Conservation (phyloP, 92 coral and sea anemone species). For the Plumapathes pennacea region DNA sequence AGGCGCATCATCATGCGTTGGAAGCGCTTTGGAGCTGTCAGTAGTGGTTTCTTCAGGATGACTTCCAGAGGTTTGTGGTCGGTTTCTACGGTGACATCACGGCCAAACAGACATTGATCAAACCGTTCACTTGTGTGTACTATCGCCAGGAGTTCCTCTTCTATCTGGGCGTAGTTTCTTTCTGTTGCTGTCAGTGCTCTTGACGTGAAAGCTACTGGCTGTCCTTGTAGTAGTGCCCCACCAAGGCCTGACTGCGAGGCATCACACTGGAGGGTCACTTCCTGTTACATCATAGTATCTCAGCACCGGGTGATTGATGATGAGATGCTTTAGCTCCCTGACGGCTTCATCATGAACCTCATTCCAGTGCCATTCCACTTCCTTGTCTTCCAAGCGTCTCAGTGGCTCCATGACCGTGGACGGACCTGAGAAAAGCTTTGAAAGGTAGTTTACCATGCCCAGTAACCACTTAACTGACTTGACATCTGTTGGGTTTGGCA, state of each 20-base stretch:
- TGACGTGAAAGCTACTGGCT: constrained; percentile 56
- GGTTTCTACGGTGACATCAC: constrained; percentile 47
- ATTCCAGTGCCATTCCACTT: no score
- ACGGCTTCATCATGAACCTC: background rate
- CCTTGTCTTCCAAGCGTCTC: constrained; percentile 1
- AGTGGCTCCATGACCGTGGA: constrained; percentile 15
- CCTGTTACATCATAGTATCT: background rate
- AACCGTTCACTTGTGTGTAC: constrained; percentile 53
- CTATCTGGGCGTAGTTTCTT: constrained; percentile 48
- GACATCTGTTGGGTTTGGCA: constrained; percentile 23
- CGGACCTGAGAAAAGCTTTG: constrained; percentile 3
- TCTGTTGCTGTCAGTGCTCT: constrained; percentile 65
- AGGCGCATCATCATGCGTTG: constrained; percentile 68
- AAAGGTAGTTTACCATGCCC: constrained; percentile 18
- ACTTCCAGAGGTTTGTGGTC: constrained; percentile 68
- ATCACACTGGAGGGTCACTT: constrained; percentile 48
- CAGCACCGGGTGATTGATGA: background rate
- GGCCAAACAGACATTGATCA: constrained; percentile 55
- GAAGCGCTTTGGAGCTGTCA: constrained; percentile 59
- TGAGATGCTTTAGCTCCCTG: background rate
- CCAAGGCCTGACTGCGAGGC: constrained; percentile 62
- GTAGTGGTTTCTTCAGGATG: constrained; percentile 57
- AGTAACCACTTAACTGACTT: constrained; percentile 26
- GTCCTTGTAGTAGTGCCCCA: constrained; percentile 53
- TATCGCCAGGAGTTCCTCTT: constrained; percentile 59